Conservation (phyloP, 1,140 invertebrate genomes). For the Neodiprion fabricii region DNA sequence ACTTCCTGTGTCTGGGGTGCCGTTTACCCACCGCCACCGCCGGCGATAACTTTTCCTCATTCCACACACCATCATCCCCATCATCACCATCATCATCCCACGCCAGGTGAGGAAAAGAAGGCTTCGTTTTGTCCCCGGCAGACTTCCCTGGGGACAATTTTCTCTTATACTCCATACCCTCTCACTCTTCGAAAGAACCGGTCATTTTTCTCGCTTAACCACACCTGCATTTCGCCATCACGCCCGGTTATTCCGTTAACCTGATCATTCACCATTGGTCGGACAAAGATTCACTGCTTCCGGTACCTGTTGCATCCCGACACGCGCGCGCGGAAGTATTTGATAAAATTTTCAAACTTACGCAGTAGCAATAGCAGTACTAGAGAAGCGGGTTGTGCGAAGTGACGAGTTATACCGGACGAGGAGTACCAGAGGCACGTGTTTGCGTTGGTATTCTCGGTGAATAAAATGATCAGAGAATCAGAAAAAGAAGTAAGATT, state of each 20-base stretch:
- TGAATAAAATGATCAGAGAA: no score
- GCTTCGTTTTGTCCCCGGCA: neutral
- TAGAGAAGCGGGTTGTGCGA: no score
- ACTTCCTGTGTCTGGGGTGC: conserved; percentile 52
- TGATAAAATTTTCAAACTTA: neutral
- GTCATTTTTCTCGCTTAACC: no score
- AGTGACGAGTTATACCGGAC: no score
- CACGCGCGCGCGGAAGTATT: neutral
- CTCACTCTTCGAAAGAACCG: neutral
- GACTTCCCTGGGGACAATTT: neutral
- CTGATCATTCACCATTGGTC: neutral
- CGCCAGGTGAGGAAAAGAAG: neutral
- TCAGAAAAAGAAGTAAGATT: no score
- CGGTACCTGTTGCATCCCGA: neutral
- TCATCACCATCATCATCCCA: conserved; percentile 27
- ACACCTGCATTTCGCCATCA: no score
- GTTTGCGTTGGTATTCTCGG: no score
- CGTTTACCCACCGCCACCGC: conserved; percentile 53
- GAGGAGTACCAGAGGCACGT: no score
- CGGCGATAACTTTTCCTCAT: conserved; percentile 47
- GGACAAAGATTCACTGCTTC: neutral
- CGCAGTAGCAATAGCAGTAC: neutral
- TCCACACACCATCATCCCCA: conserved; percentile 50
- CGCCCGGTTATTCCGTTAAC: no score
- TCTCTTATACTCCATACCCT: neutral